Evolutionary conservation across 2,888 invertebrate species (phyloP), one percentile per base, ranked within the genome.

Genomic region (Acleris holmiana): DNA sequence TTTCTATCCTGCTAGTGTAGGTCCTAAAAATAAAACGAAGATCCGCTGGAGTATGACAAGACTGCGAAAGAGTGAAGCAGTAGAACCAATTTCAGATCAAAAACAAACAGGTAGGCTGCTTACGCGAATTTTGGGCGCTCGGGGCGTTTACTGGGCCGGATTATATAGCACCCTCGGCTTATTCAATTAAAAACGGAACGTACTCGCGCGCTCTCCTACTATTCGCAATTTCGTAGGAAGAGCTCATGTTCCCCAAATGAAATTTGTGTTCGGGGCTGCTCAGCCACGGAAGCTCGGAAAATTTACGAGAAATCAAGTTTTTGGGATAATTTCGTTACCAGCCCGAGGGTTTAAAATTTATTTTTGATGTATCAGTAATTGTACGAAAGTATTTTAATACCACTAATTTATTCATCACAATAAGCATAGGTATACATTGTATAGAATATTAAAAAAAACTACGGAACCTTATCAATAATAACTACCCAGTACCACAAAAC

Each of bases 151-250:
- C 78, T 71, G 73, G 75, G 73, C 73, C 76, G 85, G 82, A 85
- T 85, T 85, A 85, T 78, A 77, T 79, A 80, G 83, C 83, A 79
- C 85, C 83, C 85, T 80, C 82, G 76, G 82, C 82, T 86, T 85
- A 86, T 84, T 85, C 86, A 86, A 86, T 87, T 87, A 86, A 85
- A 85, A 85, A 80, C 77, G 78, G 81, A 82, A 83, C 76, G 79
- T 79, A 78, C 53, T 55, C 76, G 82, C 77, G 75, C 72, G 77
- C 75, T 76, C 75, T 76, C 76, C 76, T 74, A 78, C 78, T 78
- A 78, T 76, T 81, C 77, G 77, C 77, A 79, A 83, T 80, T 80
- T 78, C 72, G 76, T 76, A 74, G 74, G 74, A 78, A 75, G 76
- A 75, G 74, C 76, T 76, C 75, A 73, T 76, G 74, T 75, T 79